Evolutionary conservation across 2,888 invertebrate genomes (phyloP).

Genomic region (Tipula helvola): DNA sequence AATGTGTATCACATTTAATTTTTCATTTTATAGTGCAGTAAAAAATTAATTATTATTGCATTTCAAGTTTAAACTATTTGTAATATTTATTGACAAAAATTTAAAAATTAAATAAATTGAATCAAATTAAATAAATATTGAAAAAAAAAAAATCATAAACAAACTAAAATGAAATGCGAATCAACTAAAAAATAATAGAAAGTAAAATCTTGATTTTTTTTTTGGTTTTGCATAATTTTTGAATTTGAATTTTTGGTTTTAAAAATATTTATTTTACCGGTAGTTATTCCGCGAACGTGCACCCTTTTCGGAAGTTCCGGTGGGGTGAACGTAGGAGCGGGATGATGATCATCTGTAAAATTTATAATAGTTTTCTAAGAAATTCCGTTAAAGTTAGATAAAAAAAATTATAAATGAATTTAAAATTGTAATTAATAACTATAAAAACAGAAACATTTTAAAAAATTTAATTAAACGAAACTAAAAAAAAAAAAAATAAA

Average conservation of each 20-base stretch:
- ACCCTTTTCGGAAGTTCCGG: constrained; percentile 98
- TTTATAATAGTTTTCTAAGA: constrained; percentile 4
- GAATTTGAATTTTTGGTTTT: not conserved
- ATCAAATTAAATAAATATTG: not conserved
- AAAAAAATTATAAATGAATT: constrained; percentile 9
- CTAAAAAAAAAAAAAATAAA: constrained; percentile 4
- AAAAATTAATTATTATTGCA: not conserved
- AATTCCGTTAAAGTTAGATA: not conserved
- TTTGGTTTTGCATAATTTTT: not conserved
- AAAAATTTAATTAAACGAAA: constrained; percentile 9
- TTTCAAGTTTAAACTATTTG: not conserved
- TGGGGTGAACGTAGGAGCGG: constrained; percentile 96
- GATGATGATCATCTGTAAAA: constrained; percentile 95
- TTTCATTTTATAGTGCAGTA: not conserved
- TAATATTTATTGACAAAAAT: not conserved
- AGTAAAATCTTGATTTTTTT: not conserved
- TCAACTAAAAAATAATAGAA: not conserved
- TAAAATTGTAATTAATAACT: constrained; percentile 5
- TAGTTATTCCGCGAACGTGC: constrained; percentile 83
- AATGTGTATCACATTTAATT: not conserved
- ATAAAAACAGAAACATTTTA: not conserved
- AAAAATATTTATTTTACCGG: constrained; percentile 27
- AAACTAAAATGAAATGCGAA: not conserved
- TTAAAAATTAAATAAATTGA: not conserved
- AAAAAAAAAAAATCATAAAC: not conserved